Evolutionary conservation across 2,113 vertebrate genomes (phyloP).

Genomic region (Corythornis vintsioides): DNA sequence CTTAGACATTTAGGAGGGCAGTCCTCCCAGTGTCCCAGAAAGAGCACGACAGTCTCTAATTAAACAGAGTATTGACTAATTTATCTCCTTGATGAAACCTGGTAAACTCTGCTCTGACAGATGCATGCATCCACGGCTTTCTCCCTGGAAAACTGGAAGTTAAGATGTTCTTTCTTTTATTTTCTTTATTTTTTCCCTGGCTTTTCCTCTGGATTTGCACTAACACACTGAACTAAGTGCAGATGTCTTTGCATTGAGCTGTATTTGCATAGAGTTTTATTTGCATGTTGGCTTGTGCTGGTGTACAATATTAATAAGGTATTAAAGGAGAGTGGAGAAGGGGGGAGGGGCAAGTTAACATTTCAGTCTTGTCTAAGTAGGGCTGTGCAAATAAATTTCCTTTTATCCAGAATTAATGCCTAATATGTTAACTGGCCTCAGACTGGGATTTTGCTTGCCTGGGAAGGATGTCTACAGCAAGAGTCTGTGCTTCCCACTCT

Average conservation of each 20-base stretch:
- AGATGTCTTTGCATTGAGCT: conserved; percentile 7
- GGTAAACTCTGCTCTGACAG: conserved; percentile 22
- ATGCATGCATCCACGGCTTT: neutral
- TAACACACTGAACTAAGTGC: neutral
- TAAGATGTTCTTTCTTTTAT: conserved; percentile 33
- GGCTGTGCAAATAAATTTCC: conserved; percentile 17
- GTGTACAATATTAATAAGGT: conserved; percentile 44
- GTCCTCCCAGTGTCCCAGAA: neutral
- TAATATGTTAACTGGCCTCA: neutral
- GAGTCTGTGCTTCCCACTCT: neutral
- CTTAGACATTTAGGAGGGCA: neutral
- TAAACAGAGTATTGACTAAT: conserved; percentile 18
- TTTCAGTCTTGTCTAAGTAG: conserved; percentile 56
- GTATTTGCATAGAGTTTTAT: conserved; percentile 51
- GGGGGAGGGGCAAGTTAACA: conserved; percentile 11
- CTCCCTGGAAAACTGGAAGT: conserved; percentile 33
- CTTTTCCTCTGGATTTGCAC: conserved; percentile 26
- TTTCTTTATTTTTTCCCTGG: conserved; percentile 45
- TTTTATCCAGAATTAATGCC: conserved; percentile 55
- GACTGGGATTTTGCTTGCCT: neutral
- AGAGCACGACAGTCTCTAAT: neutral
- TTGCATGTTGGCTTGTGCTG: conserved; percentile 56
- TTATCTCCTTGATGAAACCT: conserved; percentile 44
- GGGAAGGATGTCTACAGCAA: neutral
- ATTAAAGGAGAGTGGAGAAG: conserved; percentile 40